These are phyloP conservation scores for Cydia pomonella DNA, from an alignment of 1,140 invertebrate species.

Conservation along the genomic window DNA sequence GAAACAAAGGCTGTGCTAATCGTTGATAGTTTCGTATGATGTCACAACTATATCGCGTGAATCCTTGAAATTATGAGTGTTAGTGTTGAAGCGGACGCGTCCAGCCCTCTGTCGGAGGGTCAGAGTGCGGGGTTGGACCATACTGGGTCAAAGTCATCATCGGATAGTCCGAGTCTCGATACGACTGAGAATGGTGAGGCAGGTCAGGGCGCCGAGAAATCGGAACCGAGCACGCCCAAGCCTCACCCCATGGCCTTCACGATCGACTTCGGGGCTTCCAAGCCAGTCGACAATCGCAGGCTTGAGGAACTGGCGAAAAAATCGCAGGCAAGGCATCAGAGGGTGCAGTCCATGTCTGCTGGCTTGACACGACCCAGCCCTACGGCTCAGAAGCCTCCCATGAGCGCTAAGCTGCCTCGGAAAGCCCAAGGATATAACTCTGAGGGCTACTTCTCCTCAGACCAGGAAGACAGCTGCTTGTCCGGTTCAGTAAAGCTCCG, in stretches of 20 bases:
- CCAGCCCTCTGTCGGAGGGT: conserved; percentile 71
- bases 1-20: conserved; percentile 58
- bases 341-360: conserved; percentile 86
- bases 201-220: conserved; percentile 57
- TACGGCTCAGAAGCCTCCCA: conserved; percentile 78
- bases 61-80: conserved; percentile 79
- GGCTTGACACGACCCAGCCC: conserved; percentile 62
- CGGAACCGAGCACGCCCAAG: conserved; percentile 67
- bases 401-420: conserved; percentile 81
- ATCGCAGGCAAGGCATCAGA: conserved; percentile 84
- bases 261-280: conserved; percentile 85
- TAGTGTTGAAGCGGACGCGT: conserved; percentile 70
- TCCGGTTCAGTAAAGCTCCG: conserved; percentile 66
- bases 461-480: conserved; percentile 82
- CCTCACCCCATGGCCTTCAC: conserved; percentile 83
- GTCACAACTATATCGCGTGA: conserved; percentile 67
- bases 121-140: conserved; percentile 59
- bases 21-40: conserved; percentile 71
- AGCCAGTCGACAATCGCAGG: conserved; percentile 81
- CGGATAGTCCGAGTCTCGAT: conserved; percentile 47
- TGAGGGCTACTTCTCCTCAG: conserved; percentile 86
- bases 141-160: conserved; percentile 53
- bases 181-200: conserved; percentile 58
- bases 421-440: conserved; percentile 85
- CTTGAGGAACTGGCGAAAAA: conserved; percentile 86